Evolutionary conservation across 1,140 invertebrate genomes (phyloP), one percentile per base, ranked within the genome.

Genomic region (Asobara japonica): DNA sequence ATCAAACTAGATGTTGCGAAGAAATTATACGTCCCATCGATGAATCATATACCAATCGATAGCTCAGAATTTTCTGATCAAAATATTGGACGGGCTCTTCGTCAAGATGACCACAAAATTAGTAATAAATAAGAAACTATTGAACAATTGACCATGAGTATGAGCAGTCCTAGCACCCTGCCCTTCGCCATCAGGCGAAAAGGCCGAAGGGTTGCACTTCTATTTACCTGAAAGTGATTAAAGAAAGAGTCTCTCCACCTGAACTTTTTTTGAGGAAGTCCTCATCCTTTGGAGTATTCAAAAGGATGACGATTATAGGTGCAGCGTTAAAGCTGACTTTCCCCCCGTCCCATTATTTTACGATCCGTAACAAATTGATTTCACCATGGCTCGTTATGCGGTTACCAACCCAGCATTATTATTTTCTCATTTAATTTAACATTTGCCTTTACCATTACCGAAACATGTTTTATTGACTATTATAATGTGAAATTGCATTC

Each of bases 281-380:
- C 36, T 38, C 22, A 13, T 62, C 20, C 41, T 30, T 11, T 10
- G n/a, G 8, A 13, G 5, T 25, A 56, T 56, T 25, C 78, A 92
- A 41, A 83, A 92, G 70, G 91, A 93, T 80, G 65, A 27, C 45
- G 56, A 66, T 62, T 65, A 70, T 45, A 61, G 30, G 4, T 11
- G 16, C 65, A 41, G n/a, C 69, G 45, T 62, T n/a, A 48, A 36
- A 66, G 33, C n/a, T n/a, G 18, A 75, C 71, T 73, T 73, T 76
- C 56, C 62, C 68, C 61, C 6, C 13, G 7, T 56, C n/a, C 56
- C 60, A 25, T 60, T 65, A 68, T 60, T 75, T 75, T 75, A 75
- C 65, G 74, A 75, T 72, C 74, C 70, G 70, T 65, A 65, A 65
- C 74, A 61, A 75, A 75, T 75, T 51, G 70, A 75, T 72, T 75